phyloP scores from a whole-genome alignment of 2,797 vertebrate species.

The Gouania willdenowi region DNA sequence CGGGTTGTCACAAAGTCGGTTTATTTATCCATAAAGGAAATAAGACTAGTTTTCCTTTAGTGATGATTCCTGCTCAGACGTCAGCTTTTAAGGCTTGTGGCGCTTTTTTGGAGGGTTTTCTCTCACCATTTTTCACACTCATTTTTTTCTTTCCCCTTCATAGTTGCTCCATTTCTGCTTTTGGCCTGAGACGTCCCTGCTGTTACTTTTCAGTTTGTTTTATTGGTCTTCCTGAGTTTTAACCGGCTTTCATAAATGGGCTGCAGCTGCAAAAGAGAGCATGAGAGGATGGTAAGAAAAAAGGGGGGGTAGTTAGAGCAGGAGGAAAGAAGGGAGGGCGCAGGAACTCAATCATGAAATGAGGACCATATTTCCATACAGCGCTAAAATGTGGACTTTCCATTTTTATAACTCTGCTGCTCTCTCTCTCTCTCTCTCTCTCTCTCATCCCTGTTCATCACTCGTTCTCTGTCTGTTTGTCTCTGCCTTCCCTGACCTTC shows the following conservation, averaged over 20 bases:
- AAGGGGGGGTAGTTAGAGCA: constrained; percentile 48
- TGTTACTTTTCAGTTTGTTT: constrained; percentile 51
- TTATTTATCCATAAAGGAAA: no score
- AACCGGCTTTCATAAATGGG: constrained; percentile 59
- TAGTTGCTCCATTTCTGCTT: constrained; percentile 15
- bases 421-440: constrained; percentile 14
- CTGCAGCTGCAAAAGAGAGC: constrained; percentile 60
- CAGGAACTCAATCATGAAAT: constrained; percentile 75
- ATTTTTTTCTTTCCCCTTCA: constrained; percentile 7
- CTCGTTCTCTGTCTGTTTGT: constrained; percentile 67
- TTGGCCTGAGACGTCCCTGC: constrained; percentile 23
- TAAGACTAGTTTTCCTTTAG: no score
- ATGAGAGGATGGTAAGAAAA: constrained; percentile 28
- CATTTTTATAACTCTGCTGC: constrained; percentile 51
- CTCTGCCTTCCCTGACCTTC: constrained; percentile 1
- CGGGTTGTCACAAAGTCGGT: no score
- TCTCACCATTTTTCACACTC: constrained; percentile 14
- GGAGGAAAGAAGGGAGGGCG: constrained; percentile 49
- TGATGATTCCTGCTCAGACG: no score
- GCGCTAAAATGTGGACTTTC: constrained; percentile 62
- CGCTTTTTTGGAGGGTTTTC: no score
- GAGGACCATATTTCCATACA: constrained; percentile 74
- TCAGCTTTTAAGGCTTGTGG: no score
- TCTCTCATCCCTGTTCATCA: constrained; percentile 46
- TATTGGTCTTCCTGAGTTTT: constrained; percentile 66